Base-by-base conservation (phyloP, 2,797 vertebrate genomes). In the Argya squamiceps region DNA sequence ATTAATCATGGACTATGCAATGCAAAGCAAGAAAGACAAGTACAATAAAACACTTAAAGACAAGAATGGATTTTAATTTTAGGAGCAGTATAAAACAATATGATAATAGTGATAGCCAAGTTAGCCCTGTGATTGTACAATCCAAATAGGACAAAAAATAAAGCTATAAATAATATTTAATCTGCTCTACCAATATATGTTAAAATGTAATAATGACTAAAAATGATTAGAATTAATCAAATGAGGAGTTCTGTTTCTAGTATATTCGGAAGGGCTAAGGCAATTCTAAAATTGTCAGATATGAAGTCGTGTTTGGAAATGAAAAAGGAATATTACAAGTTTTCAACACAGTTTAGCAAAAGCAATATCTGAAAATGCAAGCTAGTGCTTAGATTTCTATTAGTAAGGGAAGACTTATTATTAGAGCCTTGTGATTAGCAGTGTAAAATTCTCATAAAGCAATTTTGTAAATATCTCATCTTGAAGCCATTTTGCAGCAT, bases 91-190 rank as follows among this genome's bases (percentile, higher is more conserved):
- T 97, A 91, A 97, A 98, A 97, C 97, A 97, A 96, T 97, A 95
- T 78, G 96, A 97, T 97, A 91, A 97, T 91, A 96, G 93, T 86
- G 90, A 97, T 97, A 74, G 92, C 83, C 93, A 97, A 89, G 94
- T 97, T 94, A 97, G 90, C 83, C 84, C 59, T 19, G 53, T 76
- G 95, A 91, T 85, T 93, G 89, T 90, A 88, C 94, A 96, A 93
- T 93, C 91, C 89, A 97, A 98, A 97, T 70, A 97, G 91, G 88
- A 97, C 95, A 91, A 93, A 98, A 97, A 97, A 98, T 97, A 97
- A 97, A 96, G 65, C 94, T 96, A 97, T 97, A 98, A 97, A 97
- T 97, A 98, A 97, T 96, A 97, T 95, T 97, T 98, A 97, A 97
- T 97, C 97, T 97, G 94, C 78, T 89, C 80, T 88, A 89, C 49